Conservation (phyloP, 2,888 invertebrate species). For the Polymixis flavicincta region DNA sequence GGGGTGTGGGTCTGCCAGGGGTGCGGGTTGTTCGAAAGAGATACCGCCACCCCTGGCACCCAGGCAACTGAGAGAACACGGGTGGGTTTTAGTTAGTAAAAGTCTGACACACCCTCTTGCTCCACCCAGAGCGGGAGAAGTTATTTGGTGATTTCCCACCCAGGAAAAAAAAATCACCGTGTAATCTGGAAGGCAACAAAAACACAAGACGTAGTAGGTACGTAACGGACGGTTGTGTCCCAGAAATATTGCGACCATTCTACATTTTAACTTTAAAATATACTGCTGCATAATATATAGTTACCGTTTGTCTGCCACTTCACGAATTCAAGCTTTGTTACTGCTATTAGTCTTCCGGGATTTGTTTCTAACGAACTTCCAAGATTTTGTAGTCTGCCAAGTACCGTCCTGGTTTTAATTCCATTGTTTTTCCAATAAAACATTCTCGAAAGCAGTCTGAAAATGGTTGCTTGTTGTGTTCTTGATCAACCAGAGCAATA, state of each 20-base stretch:
- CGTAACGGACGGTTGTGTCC: not conserved
- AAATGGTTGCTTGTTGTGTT: not conserved
- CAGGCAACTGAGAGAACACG: too few species aligned
- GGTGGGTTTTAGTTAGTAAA: too few species aligned
- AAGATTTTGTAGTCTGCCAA: conserved; percentile 17
- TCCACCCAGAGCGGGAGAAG: too few species aligned
- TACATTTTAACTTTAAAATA: conserved; percentile 39
- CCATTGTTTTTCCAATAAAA: not conserved
- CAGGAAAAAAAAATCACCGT: too few species aligned
- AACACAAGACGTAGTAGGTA: too few species aligned
- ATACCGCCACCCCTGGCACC: too few species aligned
- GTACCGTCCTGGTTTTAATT: not conserved
- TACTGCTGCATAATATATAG: conserved; percentile 43
- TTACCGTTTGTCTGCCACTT: conserved; percentile 42
- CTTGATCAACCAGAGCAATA: not conserved
- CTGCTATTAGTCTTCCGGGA: conserved; percentile 22
- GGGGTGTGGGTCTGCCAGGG: too few species aligned
- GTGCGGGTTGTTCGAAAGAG: too few species aligned
- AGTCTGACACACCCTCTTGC: too few species aligned
- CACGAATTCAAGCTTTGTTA: conserved; percentile 36
- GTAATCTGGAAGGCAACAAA: too few species aligned
- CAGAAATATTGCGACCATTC: conserved; percentile 42
- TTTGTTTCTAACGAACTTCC: conserved; percentile 25
- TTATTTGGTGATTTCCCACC: too few species aligned
- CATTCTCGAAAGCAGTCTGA: not conserved